A percentile compares a stretch with the other conserved stretches of the same genome.
These are phyloP conservation scores for Hycleus phaleratus DNA, from an alignment of 1,140 invertebrate species.

Conservation along the genomic window DNA sequence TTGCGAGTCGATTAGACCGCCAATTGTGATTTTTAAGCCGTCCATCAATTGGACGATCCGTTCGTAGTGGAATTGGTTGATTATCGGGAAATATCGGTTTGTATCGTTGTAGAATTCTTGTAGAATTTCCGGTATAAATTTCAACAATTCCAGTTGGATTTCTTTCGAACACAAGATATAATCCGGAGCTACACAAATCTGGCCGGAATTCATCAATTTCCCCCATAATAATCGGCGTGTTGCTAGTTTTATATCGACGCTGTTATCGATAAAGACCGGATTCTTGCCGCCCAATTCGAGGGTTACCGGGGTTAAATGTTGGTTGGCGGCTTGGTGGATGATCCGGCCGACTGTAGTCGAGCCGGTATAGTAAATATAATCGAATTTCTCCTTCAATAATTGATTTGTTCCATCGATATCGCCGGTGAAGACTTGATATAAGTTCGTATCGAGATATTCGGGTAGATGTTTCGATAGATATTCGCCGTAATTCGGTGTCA, in stretches of 20 bases:
- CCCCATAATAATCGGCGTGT: slow-evolving; percentile 87
- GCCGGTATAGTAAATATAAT: slow-evolving; percentile 98
- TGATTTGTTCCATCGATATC: slow-evolving; percentile 77
- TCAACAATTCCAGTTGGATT: slow-evolving; percentile 62
- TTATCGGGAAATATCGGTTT: slow-evolving; percentile 75
- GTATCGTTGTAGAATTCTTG: slow-evolving; percentile 80
- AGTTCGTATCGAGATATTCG: slow-evolving; percentile 74
- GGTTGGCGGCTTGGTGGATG: slow-evolving; percentile 81
- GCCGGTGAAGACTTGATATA: slow-evolving; percentile 50
- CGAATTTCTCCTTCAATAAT: slow-evolving; percentile 83
- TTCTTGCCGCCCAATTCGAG: slow-evolving; percentile 95
- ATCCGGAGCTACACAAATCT: slow-evolving; percentile 97
- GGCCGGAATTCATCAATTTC: slow-evolving; percentile 88
- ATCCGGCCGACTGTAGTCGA: slow-evolving; percentile 82
- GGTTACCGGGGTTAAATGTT: slow-evolving; percentile 87
- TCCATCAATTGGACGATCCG: slow-evolving; percentile 40
- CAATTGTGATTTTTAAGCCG: slow-evolving; percentile 53
- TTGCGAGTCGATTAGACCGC: slow-evolving; percentile 65
- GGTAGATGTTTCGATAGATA: slow-evolving; percentile 69
- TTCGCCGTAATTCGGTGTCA: slow-evolving; percentile 62
- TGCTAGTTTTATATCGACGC: slow-evolving; percentile 64
- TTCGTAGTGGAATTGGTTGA: slow-evolving; percentile 70
- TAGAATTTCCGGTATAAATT: slow-evolving; percentile 57
- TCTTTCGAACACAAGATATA: slow-evolving; percentile 86
- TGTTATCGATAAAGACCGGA: slow-evolving; percentile 41